Base-by-base conservation (phyloP, 2,113 vertebrate genomes). In the Tragelaphus imberbis region DNA sequence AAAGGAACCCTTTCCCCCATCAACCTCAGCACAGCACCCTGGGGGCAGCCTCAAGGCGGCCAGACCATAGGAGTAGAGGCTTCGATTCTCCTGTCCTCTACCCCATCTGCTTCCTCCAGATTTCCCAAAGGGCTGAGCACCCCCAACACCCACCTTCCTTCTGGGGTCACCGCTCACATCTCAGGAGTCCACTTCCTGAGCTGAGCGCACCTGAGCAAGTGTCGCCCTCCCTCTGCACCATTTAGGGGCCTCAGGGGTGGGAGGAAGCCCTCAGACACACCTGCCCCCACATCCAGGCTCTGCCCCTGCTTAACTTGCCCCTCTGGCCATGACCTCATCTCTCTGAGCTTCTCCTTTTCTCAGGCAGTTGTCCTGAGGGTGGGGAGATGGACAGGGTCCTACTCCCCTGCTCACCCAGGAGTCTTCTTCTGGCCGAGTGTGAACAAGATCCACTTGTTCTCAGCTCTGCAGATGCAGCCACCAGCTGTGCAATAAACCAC, bases 291-390 rank as follows among this genome's bases (percentile, higher is more conserved):
- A 58, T 11, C 36, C 6, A 1, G 36, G 5, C 14, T 30, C 33
- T 17, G 27, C 16, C 2, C 0, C n/a, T 44, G 56, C 23, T 63
- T 19, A 6, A 2, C 3, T 0, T 15, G 51, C n/a, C 30, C 0
- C 23, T 25, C 56, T 58, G 33, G 17, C 5, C 4, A 0, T 30
- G 5, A 3, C 63, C 53, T 25, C 19, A 44, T 1, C 51, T 21
- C 47, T 40, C 17, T 7, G n/a, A 36, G 47, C 23, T 49, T 15
- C 1, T 0, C 56, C 19, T 58, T 58, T 58, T 58, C 56, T 58
- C 2, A 33, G 15, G 27, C 3, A 33, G 77, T 10, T 13, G 8
- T 0, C 19, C 40, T 40, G 71, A 90, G 49, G 68, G 30, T 5
- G 93, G 56, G 30, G 14, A 23, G 47, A 3, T 1, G 36, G 3